These are phyloP conservation scores for Boleophthalmus pectinirostris DNA, from an alignment of 2,113 vertebrate species.

Conservation along the genomic window DNA sequence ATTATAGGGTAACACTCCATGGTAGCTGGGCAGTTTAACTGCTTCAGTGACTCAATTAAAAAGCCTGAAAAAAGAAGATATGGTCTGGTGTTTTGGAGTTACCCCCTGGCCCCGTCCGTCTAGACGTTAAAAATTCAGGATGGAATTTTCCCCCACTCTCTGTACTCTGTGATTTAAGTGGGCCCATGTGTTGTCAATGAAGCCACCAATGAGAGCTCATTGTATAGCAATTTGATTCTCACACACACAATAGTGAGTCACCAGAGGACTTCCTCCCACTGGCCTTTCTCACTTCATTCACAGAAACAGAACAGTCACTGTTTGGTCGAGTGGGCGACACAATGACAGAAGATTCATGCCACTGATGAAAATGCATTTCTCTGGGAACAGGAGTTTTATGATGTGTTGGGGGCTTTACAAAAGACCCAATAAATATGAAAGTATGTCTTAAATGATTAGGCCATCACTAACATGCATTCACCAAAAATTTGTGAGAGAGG, in stretches of 20 bases:
- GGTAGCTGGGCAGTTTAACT: slow-evolving; percentile 67
- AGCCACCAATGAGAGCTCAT: slow-evolving; percentile 73
- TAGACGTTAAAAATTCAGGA: slow-evolving; percentile 76
- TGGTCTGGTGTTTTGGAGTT: slow-evolving; percentile 40
- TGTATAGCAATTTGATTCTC: slow-evolving; percentile 64
- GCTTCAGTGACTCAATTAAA: slow-evolving; percentile 76
- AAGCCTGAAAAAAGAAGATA: slow-evolving; percentile 43
- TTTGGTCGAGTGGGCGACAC: slow-evolving; percentile 57
- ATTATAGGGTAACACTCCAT: slow-evolving; percentile 42
- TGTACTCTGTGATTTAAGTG: slow-evolving; percentile 54
- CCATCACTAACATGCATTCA: neutral
- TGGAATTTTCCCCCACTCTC: slow-evolving; percentile 67
- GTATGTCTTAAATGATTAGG: neutral
- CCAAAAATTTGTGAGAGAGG: neutral
- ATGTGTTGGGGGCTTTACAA: slow-evolving; percentile 44
- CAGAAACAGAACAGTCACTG: slow-evolving; percentile 70
- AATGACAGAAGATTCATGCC: slow-evolving; percentile 59
- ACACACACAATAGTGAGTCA: slow-evolving; percentile 70
- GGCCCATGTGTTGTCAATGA: slow-evolving; percentile 80
- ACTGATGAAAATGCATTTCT: slow-evolving; percentile 48
- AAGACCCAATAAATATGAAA: slow-evolving; percentile 56
- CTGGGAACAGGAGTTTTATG: slow-evolving; percentile 59
- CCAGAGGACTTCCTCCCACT: slow-evolving; percentile 71
- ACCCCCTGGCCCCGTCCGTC: slow-evolving; percentile 71
- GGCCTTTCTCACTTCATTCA: slow-evolving; percentile 75